Conservation (phyloP, 2,888 invertebrate genomes). For the Caenorhabditis wallacei region DNA sequence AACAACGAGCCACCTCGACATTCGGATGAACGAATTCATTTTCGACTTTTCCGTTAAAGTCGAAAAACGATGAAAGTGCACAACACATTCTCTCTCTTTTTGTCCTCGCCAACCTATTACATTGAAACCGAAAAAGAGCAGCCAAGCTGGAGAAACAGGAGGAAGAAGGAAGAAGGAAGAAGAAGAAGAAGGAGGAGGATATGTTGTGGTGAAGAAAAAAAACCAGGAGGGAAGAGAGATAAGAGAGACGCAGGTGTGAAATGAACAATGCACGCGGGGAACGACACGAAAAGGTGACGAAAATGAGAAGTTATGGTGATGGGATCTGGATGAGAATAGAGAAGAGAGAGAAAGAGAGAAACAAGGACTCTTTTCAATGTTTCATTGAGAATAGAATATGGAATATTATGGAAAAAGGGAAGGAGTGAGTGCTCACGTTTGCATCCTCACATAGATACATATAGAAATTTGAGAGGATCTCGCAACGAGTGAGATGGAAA, state of each 20-base stretch:
- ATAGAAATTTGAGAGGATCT: neutral
- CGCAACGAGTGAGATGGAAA: neutral
- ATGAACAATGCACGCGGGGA: slow-evolving; percentile 25
- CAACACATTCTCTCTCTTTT: neutral
- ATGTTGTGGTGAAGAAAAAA: slow-evolving; percentile 12
- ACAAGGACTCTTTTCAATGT: neutral
- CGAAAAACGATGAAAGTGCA: slow-evolving; percentile 25
- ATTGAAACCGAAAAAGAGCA: slow-evolving; percentile 18
- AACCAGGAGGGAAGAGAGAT: neutral
- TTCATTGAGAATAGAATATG: neutral
- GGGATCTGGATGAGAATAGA: neutral
- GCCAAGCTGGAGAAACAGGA: neutral
- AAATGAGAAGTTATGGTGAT: slow-evolving; percentile 16
- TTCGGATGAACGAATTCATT: slow-evolving; percentile 35
- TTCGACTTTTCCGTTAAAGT: slow-evolving; percentile 9
- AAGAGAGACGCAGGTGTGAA: slow-evolving; percentile 10
- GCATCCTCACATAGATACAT: slow-evolving; percentile 4
- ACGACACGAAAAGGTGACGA: slow-evolving; percentile 15
- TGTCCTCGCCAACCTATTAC: slow-evolving; percentile 1
- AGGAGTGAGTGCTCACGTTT: neutral
- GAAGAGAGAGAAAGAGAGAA: neutral
- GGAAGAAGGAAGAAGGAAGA: too few species aligned
- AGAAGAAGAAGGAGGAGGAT: neutral
- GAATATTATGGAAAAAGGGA: neutral
- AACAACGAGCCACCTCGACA: neutral